Conservation (phyloP, 2,888 invertebrate species). For the Orthonychiurus folsomi region DNA sequence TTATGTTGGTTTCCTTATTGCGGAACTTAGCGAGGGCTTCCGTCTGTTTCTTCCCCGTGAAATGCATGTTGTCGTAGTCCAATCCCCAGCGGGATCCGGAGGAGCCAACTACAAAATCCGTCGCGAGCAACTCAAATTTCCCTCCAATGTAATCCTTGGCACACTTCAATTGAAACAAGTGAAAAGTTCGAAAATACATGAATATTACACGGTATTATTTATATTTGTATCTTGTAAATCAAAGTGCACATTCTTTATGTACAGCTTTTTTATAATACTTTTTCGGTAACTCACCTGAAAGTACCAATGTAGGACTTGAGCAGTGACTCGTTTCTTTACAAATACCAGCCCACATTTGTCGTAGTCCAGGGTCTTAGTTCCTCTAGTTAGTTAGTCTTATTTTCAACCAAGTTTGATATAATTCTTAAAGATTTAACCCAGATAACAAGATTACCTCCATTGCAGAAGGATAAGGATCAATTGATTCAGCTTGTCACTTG, state of each 20-base stretch:
- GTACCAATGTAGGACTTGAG: slow-evolving; percentile 27
- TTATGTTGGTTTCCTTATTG: slow-evolving; percentile 54
- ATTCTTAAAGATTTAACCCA: background rate
- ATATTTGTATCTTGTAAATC: too few species aligned
- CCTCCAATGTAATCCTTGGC: background rate
- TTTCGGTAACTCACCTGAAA: slow-evolving; percentile 17
- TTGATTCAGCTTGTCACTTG: background rate
- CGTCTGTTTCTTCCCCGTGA: background rate
- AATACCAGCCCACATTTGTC: slow-evolving; percentile 62
- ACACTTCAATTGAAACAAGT: background rate
- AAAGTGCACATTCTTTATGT: too few species aligned
- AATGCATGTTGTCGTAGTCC: background rate
- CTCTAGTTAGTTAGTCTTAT: background rate
- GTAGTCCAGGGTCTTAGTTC: slow-evolving; percentile 42
- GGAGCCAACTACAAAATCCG: background rate
- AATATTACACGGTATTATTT: too few species aligned
- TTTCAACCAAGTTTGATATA: background rate
- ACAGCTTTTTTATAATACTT: background rate
- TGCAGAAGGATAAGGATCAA: background rate
- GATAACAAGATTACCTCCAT: background rate
- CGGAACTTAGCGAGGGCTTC: slow-evolving; percentile 48
- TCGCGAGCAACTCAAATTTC: background rate
- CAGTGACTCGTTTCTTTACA: slow-evolving; percentile 60
- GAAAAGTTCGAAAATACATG: background rate
- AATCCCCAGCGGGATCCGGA: background rate